A percentile compares a stretch with the other conserved stretches of the same genome.
phyloP scores from a whole-genome alignment of 2,888 invertebrate species.

The Trissolcus brochymenae region DNA sequence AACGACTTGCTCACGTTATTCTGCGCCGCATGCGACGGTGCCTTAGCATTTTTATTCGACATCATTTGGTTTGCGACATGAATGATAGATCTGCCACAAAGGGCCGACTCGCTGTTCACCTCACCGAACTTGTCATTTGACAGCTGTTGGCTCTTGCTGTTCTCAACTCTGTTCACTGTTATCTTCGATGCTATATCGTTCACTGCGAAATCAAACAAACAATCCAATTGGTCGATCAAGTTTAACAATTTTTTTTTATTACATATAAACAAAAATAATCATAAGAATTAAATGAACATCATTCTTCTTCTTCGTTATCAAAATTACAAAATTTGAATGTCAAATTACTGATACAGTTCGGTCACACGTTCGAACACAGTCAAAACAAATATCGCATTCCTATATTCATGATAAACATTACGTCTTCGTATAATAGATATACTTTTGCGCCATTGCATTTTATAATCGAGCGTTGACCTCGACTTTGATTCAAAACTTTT shows the following conservation, averaged over 20 bases:
- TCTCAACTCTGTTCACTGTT: conserved; percentile 78
- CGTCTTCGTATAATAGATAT: background rate
- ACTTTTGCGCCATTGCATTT: conserved; percentile 1
- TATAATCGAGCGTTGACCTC: conserved; percentile 7
- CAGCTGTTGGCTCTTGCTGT: no score
- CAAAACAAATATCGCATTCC: conserved; percentile 1
- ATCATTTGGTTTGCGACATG: conserved; percentile 76
- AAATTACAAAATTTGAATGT: no score
- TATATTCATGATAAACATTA: conserved; percentile 3
- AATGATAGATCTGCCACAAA: conserved; percentile 82
- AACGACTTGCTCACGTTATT: conserved; percentile 82
- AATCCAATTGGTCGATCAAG: no score
- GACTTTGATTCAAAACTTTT: background rate
- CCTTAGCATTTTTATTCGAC: conserved; percentile 64
- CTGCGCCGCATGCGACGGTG: conserved; percentile 7
- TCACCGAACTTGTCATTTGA: conserved; percentile 81
- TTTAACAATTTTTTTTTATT: no score
- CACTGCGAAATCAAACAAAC: conserved; percentile 22
- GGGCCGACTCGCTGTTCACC: conserved; percentile 79
- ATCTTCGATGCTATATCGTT: conserved; percentile 39
- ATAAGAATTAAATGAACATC: no score
- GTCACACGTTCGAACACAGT: no score
- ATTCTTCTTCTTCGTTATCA: no score
- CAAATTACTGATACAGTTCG: no score
- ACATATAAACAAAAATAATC: no score